Evolutionary conservation across 2,888 invertebrate genomes (phyloP), one percentile per base, ranked within the genome.

Genomic region (Anarsia innoxiella): DNA sequence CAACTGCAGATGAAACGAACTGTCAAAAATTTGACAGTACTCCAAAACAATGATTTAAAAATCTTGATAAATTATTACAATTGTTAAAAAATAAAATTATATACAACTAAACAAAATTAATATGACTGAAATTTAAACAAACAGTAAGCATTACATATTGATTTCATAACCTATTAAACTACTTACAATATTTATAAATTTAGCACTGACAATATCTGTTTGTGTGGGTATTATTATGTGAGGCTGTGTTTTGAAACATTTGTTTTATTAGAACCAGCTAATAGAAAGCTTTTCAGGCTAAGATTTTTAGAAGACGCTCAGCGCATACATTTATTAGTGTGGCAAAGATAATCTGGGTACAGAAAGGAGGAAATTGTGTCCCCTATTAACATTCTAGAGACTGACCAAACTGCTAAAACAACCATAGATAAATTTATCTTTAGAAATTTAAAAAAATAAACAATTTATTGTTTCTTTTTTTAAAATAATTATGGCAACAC

Each of bases 151-250:
- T 45, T 56, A 56, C 46, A 49, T 49, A 49, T 53, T 59, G 48
- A 53, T 62, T 63, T 61, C 50, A 60, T 59, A 64, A 48, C 59
- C 57, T 63, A 63, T 59, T 59, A 60, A 44, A 46, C 62, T 64
- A 68, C 60, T 65, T 63, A 66, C 51, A 63, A 48, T 51, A 49
- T 57, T 44, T 46, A 45, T 45, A 48, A n/a, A 43, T 52, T 43
- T 50, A 51, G 49, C 45, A 48, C 50, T 41, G 42, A 49, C 48
- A 42, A 41, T 45, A 42, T 39, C 44, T 39, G 36, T 32, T 41
- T 39, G 37, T 33, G 27, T 38, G 33, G 35, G 14, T 36, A 10
- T 12, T 4, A 12, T 33, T 23, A 12, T 15, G 32, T 32, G 34
- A 27, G 39, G 31, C 36, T 27, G 27, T 31, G 19, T 31, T 39